Percentiles rank a stretch among this genome's conserved stretches.
These are phyloP conservation scores for Panagrolaimus sp. DNA, from an alignment of 1,140 invertebrate species.

Conservation along the genomic window DNA sequence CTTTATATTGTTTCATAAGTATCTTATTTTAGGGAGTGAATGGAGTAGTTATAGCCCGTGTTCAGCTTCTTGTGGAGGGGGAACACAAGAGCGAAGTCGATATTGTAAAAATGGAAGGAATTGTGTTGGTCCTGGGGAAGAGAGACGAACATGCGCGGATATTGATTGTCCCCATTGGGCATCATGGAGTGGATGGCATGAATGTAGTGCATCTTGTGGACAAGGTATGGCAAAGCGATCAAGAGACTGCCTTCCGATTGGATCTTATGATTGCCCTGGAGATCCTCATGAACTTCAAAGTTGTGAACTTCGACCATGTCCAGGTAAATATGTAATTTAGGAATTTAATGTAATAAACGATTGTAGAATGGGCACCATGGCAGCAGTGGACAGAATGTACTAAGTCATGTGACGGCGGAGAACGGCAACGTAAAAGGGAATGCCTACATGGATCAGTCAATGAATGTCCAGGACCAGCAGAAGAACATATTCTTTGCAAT, in stretches of 20 bases:
- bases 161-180: slow-evolving; percentile 32
- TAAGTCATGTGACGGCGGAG: slow-evolving; percentile 18
- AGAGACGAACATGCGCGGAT: slow-evolving; percentile 26
- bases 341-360: background rate
- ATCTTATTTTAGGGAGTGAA: no score
- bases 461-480: slow-evolving; percentile 25
- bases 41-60: slow-evolving; percentile 73
- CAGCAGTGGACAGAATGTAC: background rate
- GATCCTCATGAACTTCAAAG: background rate
- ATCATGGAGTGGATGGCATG: slow-evolving; percentile 18
- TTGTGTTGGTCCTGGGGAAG: slow-evolving; percentile 17
- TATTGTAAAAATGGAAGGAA: slow-evolving; percentile 58
- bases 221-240: slow-evolving; percentile 26
- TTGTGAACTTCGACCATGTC: background rate
- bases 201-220: slow-evolving; percentile 32
- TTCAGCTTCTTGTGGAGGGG: slow-evolving; percentile 70
- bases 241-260: slow-evolving; percentile 15
- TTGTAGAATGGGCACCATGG: slow-evolving; percentile 2
- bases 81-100: slow-evolving; percentile 67
- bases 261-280: background rate
- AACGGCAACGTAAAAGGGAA: slow-evolving; percentile 17
- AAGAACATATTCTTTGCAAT: slow-evolving; percentile 29
- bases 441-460: slow-evolving; percentile 26
- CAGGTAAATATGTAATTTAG: background rate
- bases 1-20: no score